phyloP scores from a whole-genome alignment of 92 coral and sea anemone species.

The Epizoanthus fatuus region DNA sequence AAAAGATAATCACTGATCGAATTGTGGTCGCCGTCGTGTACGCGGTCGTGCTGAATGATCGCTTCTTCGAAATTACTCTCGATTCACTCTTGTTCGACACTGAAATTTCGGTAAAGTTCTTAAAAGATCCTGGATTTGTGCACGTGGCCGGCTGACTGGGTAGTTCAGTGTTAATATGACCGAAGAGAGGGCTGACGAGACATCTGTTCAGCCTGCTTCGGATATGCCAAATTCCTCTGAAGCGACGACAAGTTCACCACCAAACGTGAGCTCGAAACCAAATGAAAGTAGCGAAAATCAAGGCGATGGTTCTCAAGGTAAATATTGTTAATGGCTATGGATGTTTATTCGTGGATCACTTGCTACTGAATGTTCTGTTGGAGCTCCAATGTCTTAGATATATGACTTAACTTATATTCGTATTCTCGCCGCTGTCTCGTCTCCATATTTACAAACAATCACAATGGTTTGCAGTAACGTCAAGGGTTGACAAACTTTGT shows the following conservation, averaged over 20 bases:
- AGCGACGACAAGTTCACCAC: neutral
- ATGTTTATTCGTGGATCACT: neutral
- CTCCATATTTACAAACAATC: too few relatives aligned
- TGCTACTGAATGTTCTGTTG: neutral
- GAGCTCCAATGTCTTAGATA: neutral
- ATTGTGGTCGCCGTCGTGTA: neutral
- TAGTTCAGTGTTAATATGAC: neutral
- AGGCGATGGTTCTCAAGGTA: neutral
- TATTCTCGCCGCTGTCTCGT: too few relatives aligned
- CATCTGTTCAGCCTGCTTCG: constrained; percentile 2
- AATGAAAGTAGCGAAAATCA: neutral
- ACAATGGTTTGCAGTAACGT: neutral
- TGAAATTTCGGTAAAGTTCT: neutral
- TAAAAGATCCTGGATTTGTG: neutral
- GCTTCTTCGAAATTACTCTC: too few relatives aligned
- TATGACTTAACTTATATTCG: too few relatives aligned
- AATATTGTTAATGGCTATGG: neutral
- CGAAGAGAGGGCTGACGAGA: constrained; percentile 16
- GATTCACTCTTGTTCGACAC: neutral
- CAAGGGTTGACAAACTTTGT: neutral
- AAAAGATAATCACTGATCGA: neutral
- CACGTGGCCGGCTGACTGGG: neutral
- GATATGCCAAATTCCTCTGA: constrained; percentile 11
- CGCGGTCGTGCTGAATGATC: too few relatives aligned
- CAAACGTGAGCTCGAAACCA: constrained; percentile 3